A percentile compares a stretch with the other conserved stretches of the same genome.
These are phyloP conservation scores for Herpetotheres cachinnans DNA, from an alignment of 2,113 vertebrate genomes.

Conservation along the genomic window DNA sequence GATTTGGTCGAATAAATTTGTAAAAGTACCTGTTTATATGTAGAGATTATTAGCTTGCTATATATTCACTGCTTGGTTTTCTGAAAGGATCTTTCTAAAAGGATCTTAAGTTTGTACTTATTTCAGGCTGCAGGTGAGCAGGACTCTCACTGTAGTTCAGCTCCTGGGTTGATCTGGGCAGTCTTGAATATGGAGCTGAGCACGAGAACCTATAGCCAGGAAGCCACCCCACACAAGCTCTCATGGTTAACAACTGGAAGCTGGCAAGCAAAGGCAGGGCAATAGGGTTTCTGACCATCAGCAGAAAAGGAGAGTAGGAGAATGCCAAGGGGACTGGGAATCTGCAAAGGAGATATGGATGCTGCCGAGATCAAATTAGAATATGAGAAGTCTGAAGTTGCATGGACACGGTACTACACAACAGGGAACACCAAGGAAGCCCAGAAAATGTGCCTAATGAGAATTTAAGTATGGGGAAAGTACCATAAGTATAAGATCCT, in stretches of 20 bases:
- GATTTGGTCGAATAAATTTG: background rate
- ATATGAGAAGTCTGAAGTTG: background rate
- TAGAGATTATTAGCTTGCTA: background rate
- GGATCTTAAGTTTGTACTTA: background rate
- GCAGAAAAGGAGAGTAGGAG: background rate
- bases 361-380: background rate
- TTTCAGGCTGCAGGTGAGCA: background rate
- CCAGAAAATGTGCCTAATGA: background rate
- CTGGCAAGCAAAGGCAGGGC: background rate
- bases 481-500: too few species aligned
- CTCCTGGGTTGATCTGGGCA: background rate
- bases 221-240: background rate
- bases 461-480: background rate
- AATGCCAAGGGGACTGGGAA: background rate
- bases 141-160: background rate
- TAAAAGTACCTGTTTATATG: background rate
- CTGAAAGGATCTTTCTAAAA: background rate
- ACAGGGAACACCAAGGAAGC: background rate
- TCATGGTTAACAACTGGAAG: background rate
- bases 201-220: background rate
- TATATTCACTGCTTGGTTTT: background rate
- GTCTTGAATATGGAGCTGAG: background rate
- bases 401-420: background rate
- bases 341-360: background rate
- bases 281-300: background rate